Evolutionary conservation across 1,140 invertebrate genomes (phyloP).

Genomic region (Drosophila guanche): DNA sequence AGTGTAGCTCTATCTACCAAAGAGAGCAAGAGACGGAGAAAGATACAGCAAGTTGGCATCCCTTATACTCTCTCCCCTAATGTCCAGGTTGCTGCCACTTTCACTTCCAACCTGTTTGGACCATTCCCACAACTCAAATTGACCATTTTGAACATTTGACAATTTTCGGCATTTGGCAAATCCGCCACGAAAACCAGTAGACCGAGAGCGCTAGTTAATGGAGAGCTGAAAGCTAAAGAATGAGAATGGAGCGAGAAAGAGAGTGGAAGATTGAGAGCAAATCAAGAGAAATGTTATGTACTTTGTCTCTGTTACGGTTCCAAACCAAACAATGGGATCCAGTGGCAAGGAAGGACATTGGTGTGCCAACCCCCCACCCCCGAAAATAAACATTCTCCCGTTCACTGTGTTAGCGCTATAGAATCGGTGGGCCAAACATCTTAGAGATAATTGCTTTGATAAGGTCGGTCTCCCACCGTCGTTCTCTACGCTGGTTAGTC

Average conservation of each 20-base stretch:
- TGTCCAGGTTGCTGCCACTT: slow-evolving; percentile 19
- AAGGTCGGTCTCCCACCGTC: slow-evolving; percentile 36
- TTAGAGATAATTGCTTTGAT: slow-evolving; percentile 80
- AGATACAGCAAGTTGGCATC: too few species aligned
- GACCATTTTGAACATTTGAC: slow-evolving; percentile 70
- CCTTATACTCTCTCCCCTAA: slow-evolving; percentile 5
- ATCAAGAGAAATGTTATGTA: slow-evolving; percentile 78
- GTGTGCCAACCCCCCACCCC: too few species aligned
- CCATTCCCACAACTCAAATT: slow-evolving; percentile 61
- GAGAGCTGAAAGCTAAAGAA: too few species aligned
- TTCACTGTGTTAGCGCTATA: slow-evolving; percentile 25
- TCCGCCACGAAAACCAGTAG: slow-evolving; percentile 15
- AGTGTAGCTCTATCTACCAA: background rate
- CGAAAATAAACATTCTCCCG: too few species aligned
- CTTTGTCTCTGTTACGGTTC: slow-evolving; percentile 72
- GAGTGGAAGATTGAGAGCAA: slow-evolving; percentile 34
- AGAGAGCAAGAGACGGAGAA: background rate
- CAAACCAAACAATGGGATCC: slow-evolving; percentile 61
- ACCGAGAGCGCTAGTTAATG: too few species aligned
- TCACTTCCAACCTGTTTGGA: background rate
- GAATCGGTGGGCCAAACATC: slow-evolving; percentile 43
- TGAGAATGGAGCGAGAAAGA: slow-evolving; percentile 5
- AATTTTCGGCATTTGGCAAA: slow-evolving; percentile 68
- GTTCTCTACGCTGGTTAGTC: slow-evolving; percentile 19
- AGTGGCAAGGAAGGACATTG: slow-evolving; percentile 12